Percentiles rank a stretch among this genome's conserved stretches.
Conservation (phyloP, 64 coral and sea anemone species). For the Stichodactyla helianthus region DNA sequence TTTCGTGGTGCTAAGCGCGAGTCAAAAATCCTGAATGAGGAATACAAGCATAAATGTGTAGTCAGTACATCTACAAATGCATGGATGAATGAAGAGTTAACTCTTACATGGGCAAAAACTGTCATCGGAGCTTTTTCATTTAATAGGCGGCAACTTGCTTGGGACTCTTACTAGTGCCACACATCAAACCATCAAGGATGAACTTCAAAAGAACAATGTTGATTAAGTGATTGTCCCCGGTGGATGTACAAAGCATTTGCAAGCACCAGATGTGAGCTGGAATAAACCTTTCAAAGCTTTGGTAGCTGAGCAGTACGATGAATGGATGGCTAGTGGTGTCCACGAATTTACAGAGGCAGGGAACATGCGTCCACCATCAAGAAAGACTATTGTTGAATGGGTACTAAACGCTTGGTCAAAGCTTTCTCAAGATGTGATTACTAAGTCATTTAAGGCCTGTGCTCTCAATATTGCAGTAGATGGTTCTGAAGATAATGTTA, state of each 20-base stretch:
- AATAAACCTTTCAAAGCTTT: constrained; percentile 42
- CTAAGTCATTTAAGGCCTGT: constrained; percentile 39
- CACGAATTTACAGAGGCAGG: constrained; percentile 16
- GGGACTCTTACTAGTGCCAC: too few species aligned
- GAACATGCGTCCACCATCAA: constrained; percentile 22
- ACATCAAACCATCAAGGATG: too few species aligned
- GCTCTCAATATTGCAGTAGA: constrained; percentile 48
- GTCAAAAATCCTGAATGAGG: too few species aligned
- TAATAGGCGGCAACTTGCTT: too few species aligned
- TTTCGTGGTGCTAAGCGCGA: too few species aligned
- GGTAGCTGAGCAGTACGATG: constrained; percentile 29
- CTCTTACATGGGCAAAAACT: too few species aligned
- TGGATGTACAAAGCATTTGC: constrained; percentile 26
- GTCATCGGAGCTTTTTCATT: too few species aligned
- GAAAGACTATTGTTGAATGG: constrained; percentile 45
- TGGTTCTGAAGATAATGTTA: constrained; percentile 45
- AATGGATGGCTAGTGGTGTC: constrained; percentile 14
- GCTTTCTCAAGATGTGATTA: constrained; percentile 41
- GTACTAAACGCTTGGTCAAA: constrained; percentile 24
- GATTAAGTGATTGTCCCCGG: constrained; percentile 45
- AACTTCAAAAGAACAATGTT: not conserved
- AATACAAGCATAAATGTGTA: too few species aligned
- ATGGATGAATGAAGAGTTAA: too few species aligned
- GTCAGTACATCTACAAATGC: too few species aligned
- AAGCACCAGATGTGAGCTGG: constrained; percentile 9